These are phyloP conservation scores for Nebria brevicollis DNA, from an alignment of 2,888 invertebrate genomes.

Conservation along the genomic window DNA sequence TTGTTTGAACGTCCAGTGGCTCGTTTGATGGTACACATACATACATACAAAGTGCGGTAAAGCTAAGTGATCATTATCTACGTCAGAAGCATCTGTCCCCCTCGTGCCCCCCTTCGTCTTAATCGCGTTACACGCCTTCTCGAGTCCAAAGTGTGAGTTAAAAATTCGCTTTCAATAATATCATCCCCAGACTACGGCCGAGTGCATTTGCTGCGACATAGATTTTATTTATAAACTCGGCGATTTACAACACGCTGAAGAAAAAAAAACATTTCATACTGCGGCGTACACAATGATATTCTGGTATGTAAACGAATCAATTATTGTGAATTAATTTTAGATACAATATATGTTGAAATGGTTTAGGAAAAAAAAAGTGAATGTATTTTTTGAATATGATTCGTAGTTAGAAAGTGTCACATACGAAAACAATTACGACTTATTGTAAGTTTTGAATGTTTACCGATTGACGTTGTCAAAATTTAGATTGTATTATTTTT, in stretches of 20 bases:
- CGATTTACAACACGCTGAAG: too few species aligned
- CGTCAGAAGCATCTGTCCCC: constrained; percentile 51
- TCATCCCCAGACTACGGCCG: not conserved
- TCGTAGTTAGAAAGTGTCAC: constrained; percentile 38
- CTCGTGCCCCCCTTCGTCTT: constrained; percentile 45
- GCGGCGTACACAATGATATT: too few species aligned
- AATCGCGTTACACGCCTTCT: constrained; percentile 55
- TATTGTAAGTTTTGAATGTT: constrained; percentile 37
- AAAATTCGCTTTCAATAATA: constrained; percentile 46
- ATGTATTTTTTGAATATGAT: constrained; percentile 26
- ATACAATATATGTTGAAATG: not conserved
- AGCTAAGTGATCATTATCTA: constrained; percentile 52
- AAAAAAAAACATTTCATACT: too few species aligned
- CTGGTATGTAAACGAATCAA: not conserved
- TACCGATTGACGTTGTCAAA: constrained; percentile 32
- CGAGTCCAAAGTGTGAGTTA: constrained; percentile 54
- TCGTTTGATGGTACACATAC: constrained; percentile 47
- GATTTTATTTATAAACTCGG: not conserved
- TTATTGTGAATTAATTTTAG: constrained; percentile 5
- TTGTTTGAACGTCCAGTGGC: constrained; percentile 36
- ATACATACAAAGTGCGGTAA: constrained; percentile 46
- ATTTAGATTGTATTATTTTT: constrained; percentile 33
- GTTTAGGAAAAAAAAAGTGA: constrained; percentile 31
- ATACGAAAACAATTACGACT: constrained; percentile 34
- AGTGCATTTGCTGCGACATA: not conserved